Percentiles rank a stretch among this genome's conserved stretches.
phyloP scores from a whole-genome alignment of 2,888 invertebrate genomes.

The Xanthostigma xanthostigma region DNA sequence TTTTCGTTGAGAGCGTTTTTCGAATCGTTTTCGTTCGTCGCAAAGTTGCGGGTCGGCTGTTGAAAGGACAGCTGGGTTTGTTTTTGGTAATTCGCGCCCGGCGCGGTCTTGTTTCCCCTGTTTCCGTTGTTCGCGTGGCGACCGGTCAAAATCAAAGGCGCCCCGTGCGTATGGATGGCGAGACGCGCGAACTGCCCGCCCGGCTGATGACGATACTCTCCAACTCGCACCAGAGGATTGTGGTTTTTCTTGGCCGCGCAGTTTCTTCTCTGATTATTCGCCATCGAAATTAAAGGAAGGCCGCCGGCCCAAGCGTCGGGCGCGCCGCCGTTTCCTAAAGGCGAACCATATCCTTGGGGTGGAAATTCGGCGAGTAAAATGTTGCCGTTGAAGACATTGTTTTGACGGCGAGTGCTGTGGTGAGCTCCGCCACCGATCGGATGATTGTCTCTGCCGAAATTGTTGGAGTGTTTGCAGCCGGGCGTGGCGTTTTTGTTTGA shows the following conservation, averaged over 20 bases:
- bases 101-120: slow-evolving; percentile 24
- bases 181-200: slow-evolving; percentile 55
- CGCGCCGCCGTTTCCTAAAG: slow-evolving; percentile 26
- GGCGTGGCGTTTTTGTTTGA: slow-evolving; percentile 13
- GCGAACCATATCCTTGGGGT: slow-evolving; percentile 5
- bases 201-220: slow-evolving; percentile 14
- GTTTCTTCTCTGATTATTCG: slow-evolving; percentile 39
- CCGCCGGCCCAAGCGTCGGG: slow-evolving; percentile 61
- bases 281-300: slow-evolving; percentile 64
- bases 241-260: slow-evolving; percentile 17
- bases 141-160: slow-evolving; percentile 63
- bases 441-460: slow-evolving; percentile 11
- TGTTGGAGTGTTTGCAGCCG: slow-evolving; percentile 16
- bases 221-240: slow-evolving; percentile 12
- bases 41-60: slow-evolving; percentile 21
- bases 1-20: slow-evolving; percentile 11
- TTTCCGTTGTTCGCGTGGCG: slow-evolving; percentile 34
- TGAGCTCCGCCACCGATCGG: slow-evolving; percentile 12
- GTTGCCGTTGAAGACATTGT: slow-evolving; percentile 10
- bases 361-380: slow-evolving; percentile 4
- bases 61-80: slow-evolving; percentile 12
- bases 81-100: slow-evolving; percentile 21
- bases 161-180: slow-evolving; percentile 72
- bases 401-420: slow-evolving; percentile 5
- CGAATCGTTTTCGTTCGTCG: slow-evolving; percentile 7